Percentiles rank a stretch among this genome's conserved stretches.
Conservation (phyloP, 2,113 vertebrate genomes). For the Cinclus mexicanus region DNA sequence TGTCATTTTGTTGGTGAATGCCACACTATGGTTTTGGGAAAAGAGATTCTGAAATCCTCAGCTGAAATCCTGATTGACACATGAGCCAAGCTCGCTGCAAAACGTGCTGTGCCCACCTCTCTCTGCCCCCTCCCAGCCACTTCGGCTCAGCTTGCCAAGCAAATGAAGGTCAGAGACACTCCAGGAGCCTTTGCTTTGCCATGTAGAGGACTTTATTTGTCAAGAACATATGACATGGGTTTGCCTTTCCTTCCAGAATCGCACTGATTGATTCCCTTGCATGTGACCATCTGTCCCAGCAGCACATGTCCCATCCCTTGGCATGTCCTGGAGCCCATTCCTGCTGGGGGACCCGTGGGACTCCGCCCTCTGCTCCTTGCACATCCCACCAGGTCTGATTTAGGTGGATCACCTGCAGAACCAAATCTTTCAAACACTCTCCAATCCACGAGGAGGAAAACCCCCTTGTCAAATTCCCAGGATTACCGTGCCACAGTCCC, state of each 20-base stretch:
- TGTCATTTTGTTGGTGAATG: fast-evolving
- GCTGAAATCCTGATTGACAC: fast-evolving
- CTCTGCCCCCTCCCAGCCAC: not conserved
- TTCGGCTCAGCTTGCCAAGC: not conserved
- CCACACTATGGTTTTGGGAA: fast-evolving
- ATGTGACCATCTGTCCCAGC: not conserved
- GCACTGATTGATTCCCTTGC: not conserved
- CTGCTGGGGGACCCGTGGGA: not conserved
- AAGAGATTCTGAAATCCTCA: not conserved
- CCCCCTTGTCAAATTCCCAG: not conserved
- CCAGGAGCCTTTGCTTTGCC: not conserved
- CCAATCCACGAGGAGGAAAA: not conserved
- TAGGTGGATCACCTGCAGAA: not conserved
- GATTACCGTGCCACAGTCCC: not conserved
- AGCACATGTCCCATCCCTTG: not conserved
- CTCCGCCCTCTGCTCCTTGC: not conserved
- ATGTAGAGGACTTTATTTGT: not conserved
- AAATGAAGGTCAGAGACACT: not conserved
- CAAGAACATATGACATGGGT: not conserved
- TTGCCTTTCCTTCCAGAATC: not conserved
- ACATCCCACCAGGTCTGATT: not conserved
- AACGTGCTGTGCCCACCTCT: fast-evolving
- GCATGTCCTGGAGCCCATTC: not conserved
- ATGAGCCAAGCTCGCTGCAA: not conserved
- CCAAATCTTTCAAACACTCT: not conserved